Conservation (phyloP, 2,888 invertebrate species). For the Coelinius sp. region DNA sequence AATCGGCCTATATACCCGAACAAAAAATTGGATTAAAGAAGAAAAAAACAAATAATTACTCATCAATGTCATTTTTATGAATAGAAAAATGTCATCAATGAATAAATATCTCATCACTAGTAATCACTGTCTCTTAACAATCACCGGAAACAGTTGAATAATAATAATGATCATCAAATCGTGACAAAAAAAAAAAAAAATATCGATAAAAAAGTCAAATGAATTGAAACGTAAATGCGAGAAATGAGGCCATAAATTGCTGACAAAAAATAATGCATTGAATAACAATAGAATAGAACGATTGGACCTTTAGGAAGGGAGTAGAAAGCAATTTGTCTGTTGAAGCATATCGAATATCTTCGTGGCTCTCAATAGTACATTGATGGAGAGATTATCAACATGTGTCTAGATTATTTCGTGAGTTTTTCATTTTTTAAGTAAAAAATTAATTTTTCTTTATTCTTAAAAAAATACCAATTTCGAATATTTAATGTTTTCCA, state of each 20-base stretch:
- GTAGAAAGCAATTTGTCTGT: constrained; percentile 45
- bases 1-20: neutral
- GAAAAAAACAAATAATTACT: neutral
- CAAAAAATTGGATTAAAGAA: no score
- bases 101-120: neutral
- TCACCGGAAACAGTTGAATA: no score
- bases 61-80: constrained; percentile 1
- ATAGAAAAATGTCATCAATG: neutral
- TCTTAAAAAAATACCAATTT: neutral
- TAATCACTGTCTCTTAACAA: neutral
- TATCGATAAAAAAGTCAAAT: neutral
- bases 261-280: neutral
- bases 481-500: constrained; percentile 21
- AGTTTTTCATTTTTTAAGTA: constrained; percentile 44
- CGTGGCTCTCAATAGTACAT: constrained; percentile 50
- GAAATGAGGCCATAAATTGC: constrained; percentile 20
- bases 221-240: neutral
- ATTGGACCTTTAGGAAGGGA: constrained; percentile 40
- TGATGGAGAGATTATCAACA: constrained; percentile 49
- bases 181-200: neutral
- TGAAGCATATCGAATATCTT: constrained; percentile 41
- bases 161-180: no score
- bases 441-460: neutral
- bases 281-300: constrained; percentile 22
- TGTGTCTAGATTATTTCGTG: constrained; percentile 53